Evolutionary conservation across 2,888 invertebrate genomes (phyloP).

Genomic region (Lepidochrysops patricia): DNA sequence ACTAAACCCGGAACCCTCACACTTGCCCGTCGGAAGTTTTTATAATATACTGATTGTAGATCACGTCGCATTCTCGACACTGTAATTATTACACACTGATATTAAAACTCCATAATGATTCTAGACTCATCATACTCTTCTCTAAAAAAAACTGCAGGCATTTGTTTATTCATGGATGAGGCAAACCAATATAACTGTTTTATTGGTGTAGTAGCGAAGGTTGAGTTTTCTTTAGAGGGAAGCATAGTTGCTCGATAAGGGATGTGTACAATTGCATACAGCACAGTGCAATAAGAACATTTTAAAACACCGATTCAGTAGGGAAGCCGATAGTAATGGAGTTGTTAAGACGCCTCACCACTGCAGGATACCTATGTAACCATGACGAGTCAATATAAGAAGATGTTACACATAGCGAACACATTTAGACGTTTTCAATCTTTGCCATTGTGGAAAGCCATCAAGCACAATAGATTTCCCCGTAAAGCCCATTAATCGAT

Average conservation of each 20-base stretch:
- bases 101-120: constrained; percentile 1
- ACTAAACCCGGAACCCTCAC: constrained; percentile 14
- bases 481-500: neutral
- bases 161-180: neutral
- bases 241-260: no score
- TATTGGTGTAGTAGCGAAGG: neutral
- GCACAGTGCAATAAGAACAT: no score
- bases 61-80: neutral
- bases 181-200: neutral
- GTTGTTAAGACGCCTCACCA: no score
- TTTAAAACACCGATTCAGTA: no score
- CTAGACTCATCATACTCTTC: neutral
- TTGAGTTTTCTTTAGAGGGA: no score
- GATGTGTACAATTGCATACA: no score
- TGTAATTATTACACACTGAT: neutral
- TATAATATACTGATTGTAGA: constrained; percentile 2
- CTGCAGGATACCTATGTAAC: no score
- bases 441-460: neutral
- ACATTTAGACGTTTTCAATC: neutral
- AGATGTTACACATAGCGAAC: neutral
- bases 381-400: neutral
- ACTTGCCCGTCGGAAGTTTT: constrained; percentile 7
- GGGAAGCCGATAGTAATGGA: no score
- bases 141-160: neutral
- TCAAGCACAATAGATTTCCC: neutral